Base-by-base conservation (phyloP, 2,113 vertebrate species). In the Saccopteryx leptura region DNA sequence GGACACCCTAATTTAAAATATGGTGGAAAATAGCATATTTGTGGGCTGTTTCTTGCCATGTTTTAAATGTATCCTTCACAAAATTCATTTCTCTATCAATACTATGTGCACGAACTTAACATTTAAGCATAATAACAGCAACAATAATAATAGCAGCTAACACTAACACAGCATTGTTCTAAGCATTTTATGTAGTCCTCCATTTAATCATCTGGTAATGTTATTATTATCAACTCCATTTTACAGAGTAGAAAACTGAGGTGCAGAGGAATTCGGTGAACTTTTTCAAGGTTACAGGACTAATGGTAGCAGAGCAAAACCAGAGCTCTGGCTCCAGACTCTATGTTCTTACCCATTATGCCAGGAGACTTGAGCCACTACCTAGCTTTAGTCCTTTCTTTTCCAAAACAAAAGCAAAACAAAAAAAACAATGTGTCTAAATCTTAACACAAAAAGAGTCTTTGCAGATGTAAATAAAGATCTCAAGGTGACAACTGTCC, bases 1-100 rank as follows among this genome's bases (percentile, higher is more conserved):
- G 93, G 87, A 96, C 80, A 90, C 60, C 72, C 93, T 91, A 93
- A 94, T 94, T 97, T 96, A 94, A 97, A 98, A 92, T 88, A 81
- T 56, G 56, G 84, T 90, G 46, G 91, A 63, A 95, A 97, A 97
- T 93, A 97, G 96, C 76, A 94, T 81, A 24, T 76, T 91, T 93
- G 92, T 95, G 91, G 92, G 95, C 74, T 96, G 91, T 63, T 96
- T 48, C 69, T 91, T 96, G 79, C 74, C 60, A 86, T 94, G 88
- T 74, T 90, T 96, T 81, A 95, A 92, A 92, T 54, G 82, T 9
- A 75, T 58, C 52, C 58, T 85, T 92, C 65, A 61, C 24, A 90
- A 83, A 94, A 65, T 90, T 48, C 50, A 75, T 50, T 83, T 91
- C 79, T 95, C 54, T 76, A 80, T 87, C 61, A 87, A 92, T 95